These are phyloP conservation scores for Drosophila bunnanda DNA, from an alignment of 2,888 invertebrate species.

Conservation along the genomic window DNA sequence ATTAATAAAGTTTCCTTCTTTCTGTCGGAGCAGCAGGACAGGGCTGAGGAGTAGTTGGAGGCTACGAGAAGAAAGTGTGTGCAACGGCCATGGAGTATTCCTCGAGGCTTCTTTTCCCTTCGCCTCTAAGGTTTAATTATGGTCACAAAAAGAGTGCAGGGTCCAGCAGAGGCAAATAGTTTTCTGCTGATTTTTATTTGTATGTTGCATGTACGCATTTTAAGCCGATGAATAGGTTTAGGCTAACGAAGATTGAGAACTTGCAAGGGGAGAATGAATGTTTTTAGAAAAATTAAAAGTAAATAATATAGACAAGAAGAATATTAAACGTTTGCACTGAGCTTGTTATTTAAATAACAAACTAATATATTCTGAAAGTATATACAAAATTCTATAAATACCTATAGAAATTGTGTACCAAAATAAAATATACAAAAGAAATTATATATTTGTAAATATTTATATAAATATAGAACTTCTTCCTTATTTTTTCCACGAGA, in stretches of 20 bases:
- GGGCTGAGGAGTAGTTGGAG: neutral
- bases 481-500: neutral
- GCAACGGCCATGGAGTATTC: slow-evolving; percentile 44
- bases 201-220: slow-evolving; percentile 49
- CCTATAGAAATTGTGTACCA: neutral
- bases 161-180: slow-evolving; percentile 26
- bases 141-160: slow-evolving; percentile 37
- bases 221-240: neutral
- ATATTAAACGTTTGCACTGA: neutral
- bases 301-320: neutral
- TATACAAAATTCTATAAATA: neutral
- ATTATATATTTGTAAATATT: neutral
- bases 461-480: neutral
- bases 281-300: neutral
- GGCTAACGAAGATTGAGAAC: neutral
- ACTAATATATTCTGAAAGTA: neutral
- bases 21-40: slow-evolving; percentile 14
- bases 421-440: neutral
- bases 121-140: slow-evolving; percentile 73
- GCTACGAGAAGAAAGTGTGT: slow-evolving; percentile 6
- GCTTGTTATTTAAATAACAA: neutral
- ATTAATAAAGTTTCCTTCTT: slow-evolving; percentile 80
- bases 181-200: slow-evolving; percentile 21
- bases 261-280: neutral
- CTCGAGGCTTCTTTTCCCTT: slow-evolving; percentile 58